A percentile compares a stretch with the other conserved stretches of the same genome.
phyloP scores from a whole-genome alignment of 2,113 vertebrate species.

The Casuarius casuarius region DNA sequence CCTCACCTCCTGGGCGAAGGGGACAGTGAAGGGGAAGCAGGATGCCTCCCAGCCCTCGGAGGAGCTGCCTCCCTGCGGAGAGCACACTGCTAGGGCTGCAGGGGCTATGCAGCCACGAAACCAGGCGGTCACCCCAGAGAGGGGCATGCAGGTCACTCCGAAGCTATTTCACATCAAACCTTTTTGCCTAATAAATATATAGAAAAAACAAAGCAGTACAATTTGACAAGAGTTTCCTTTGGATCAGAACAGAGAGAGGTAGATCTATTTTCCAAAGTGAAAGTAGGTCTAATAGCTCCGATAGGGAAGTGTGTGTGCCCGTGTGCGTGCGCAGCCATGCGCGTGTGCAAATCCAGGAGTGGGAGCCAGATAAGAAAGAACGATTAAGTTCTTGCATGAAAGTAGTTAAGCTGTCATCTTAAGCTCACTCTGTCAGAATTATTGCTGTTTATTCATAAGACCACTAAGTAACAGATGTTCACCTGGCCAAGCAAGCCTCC shows the following conservation, averaged over 20 bases:
- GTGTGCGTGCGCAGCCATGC: neutral
- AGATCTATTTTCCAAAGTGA: constrained; percentile 10
- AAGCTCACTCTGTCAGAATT: constrained; percentile 75
- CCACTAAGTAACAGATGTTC: constrained; percentile 77
- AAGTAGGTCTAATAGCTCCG: neutral
- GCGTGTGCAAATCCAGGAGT: constrained; percentile 53
- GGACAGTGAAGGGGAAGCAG: neutral
- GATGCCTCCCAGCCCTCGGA: neutral
- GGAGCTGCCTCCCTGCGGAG: neutral
- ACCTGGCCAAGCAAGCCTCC: constrained; percentile 75
- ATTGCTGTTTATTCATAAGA: constrained; percentile 73
- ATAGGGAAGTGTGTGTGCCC: constrained; percentile 1
- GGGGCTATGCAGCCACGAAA: neutral
- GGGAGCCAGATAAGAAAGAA: constrained; percentile 66
- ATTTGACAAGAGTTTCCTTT: neutral
- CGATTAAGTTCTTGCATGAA: constrained; percentile 49
- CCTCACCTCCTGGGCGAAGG: neutral
- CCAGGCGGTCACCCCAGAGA: neutral
- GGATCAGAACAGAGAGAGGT: neutral
- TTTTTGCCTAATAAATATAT: constrained; percentile 19
- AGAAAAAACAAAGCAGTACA: neutral
- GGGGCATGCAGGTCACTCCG: neutral
- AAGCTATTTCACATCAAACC: neutral
- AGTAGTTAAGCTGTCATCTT: constrained; percentile 75
- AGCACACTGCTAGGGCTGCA: neutral